Percentiles rank a stretch among this genome's conserved stretches.
Conservation (phyloP, 2,888 invertebrate genomes). For the Oxyteleia sp. region DNA sequence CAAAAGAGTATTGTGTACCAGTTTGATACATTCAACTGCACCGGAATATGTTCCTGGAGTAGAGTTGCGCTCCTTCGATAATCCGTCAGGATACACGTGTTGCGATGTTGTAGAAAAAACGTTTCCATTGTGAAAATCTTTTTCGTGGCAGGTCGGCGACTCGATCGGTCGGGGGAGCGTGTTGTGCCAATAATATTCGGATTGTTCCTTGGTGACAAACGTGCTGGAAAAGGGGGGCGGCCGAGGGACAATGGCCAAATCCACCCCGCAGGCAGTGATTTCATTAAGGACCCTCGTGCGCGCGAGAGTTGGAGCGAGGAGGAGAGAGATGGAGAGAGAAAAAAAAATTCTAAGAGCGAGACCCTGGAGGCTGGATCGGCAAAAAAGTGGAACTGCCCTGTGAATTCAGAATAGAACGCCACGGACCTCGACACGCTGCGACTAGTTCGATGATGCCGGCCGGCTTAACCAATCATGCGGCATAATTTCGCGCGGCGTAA, state of each 20-base stretch:
- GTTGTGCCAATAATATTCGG: constrained; percentile 82
- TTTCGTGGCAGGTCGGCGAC: constrained; percentile 45
- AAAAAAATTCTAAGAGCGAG: constrained; percentile 62
- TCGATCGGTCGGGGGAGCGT: constrained; percentile 43
- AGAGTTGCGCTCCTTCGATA: no score
- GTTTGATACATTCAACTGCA: constrained; percentile 71
- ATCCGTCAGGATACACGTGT: constrained; percentile 78
- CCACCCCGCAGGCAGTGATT: constrained; percentile 83
- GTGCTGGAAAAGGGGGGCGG: constrained; percentile 67
- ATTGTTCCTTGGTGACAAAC: constrained; percentile 68
- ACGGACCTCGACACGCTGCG: constrained; percentile 5
- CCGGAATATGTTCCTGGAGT: constrained; percentile 65
- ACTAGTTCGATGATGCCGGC: constrained; percentile 17
- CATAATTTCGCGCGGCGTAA: no score
- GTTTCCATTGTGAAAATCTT: no score
- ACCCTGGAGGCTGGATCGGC: constrained; percentile 73
- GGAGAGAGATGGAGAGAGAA: no score
- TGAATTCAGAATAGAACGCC: constrained; percentile 19
- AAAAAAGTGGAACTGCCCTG: constrained; percentile 69
- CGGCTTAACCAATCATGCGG: no score
- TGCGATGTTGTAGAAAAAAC: constrained; percentile 50
- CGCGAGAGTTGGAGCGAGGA: no score
- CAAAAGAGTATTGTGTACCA: no score
- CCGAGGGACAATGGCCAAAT: constrained; percentile 77
- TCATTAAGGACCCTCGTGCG: constrained; percentile 81